Evolutionary conservation across 2,888 invertebrate species (phyloP).

Genomic region (Drosophila aldrichi): DNA sequence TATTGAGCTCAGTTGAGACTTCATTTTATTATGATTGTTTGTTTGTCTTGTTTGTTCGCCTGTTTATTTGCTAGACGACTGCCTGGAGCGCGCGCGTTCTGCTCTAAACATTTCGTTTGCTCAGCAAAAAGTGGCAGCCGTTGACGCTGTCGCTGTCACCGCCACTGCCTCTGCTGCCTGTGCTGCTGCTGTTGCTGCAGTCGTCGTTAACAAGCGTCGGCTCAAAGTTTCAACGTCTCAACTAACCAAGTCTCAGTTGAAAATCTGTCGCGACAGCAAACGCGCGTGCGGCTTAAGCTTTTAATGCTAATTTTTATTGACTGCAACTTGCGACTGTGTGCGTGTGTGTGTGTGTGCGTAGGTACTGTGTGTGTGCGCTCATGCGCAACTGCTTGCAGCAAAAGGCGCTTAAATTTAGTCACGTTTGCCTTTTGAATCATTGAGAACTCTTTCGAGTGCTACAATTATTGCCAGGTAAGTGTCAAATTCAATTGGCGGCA

Average conservation of each 20-base stretch:
- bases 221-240: conserved; percentile 56
- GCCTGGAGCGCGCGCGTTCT: conserved; percentile 26
- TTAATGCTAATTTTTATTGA: conserved; percentile 60
- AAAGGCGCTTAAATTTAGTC: conserved; percentile 45
- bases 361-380: conserved; percentile 11
- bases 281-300: conserved; percentile 70
- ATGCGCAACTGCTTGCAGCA: conserved; percentile 29
- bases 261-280: conserved; percentile 78
- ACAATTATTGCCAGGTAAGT: conserved; percentile 57
- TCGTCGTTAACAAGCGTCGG: conserved; percentile 41
- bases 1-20: conserved; percentile 16
- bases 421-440: conserved; percentile 49
- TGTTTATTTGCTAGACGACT: conserved; percentile 18
- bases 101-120: conserved; percentile 57
- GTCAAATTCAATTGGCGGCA: conserved; percentile 20
- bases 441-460: conserved; percentile 34
- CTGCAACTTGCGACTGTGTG: conserved; percentile 34
- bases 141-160: conserved; percentile 17
- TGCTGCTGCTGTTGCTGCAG: conserved; percentile 14
- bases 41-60: conserved; percentile 11
- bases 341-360: conserved; percentile 7
- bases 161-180: conserved; percentile 16
- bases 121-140: conserved; percentile 70
- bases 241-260: conserved; percentile 58
- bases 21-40: conserved; percentile 12